Evolutionary conservation across 2,113 vertebrate genomes (phyloP), one percentile per base, ranked within the genome.

Genomic region (Coracopsis vasa): DNA sequence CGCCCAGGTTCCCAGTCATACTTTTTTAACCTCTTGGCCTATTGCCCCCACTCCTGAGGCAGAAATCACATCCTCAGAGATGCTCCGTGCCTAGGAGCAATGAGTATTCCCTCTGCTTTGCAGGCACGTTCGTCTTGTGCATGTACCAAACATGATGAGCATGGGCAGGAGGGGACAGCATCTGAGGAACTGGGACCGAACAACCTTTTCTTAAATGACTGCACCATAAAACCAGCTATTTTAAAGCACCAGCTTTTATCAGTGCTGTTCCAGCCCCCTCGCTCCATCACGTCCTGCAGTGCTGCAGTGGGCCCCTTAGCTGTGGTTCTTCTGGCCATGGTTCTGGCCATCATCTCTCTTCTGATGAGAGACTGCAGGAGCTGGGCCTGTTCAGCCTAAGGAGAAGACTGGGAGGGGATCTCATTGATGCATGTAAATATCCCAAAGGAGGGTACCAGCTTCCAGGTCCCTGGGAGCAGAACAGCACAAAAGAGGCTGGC

Each of bases 401-500:
- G 20, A n/a, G 54, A n/a, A 58, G 20, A 58, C 33, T 58, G 56
- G n/a, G 56, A 58, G 33, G 20, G 33, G 56, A n/a, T n/a, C 20
- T 58, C 56, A 23, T 58, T n/a, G 20, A n/a, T n/a, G 33, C 13
- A 58, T 58, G n/a, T n/a, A n/a, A n/a, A n/a, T n/a, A n/a, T 21
- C 33, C n/a, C 33, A 58, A n/a, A n/a, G 6, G 21, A n/a, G n/a
- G 56, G 13, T 58, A 58, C 13, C 56, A 47, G 29, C n/a, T 45
- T 64, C 42, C 74, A 80, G 35, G 18, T 56, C 48, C 27, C 19
- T 27, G 53, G 35, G 27, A 79, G 31, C 17, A 62, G 47, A 80
- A 31, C 25, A 15, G 51, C 39, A 41, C 17, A 60, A 73, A 50
- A 88, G 51, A 0, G 0, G 33, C 18, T 1, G 0, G 18, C 41